Conservation (phyloP, 2,113 vertebrate genomes). For the Rhinoderma darwinii region DNA sequence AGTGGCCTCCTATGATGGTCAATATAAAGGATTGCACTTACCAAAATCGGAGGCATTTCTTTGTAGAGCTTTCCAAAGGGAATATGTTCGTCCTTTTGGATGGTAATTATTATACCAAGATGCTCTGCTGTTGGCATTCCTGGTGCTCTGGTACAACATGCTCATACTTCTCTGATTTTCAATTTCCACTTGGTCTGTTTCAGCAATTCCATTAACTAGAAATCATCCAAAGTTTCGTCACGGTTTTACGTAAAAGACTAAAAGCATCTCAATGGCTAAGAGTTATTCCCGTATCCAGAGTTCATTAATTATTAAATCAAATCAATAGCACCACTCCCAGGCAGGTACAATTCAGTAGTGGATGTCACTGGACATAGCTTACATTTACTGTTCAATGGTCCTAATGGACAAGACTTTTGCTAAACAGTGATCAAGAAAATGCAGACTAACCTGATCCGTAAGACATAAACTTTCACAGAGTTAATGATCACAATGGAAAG, state of each 20-base stretch:
- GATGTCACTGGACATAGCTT: neutral
- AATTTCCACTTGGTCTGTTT: conserved; percentile 9
- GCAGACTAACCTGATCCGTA: neutral
- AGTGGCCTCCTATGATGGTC: neutral
- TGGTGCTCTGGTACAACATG: neutral
- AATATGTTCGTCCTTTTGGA: conserved; percentile 2
- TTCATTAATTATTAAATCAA: conserved; percentile 53
- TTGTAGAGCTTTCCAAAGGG: conserved; percentile 36
- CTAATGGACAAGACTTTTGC: neutral
- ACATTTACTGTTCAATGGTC: neutral
- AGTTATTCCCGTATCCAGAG: conserved; percentile 26
- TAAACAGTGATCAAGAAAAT: neutral
- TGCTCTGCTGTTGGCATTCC: conserved; percentile 1
- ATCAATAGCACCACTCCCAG: conserved; percentile 43
- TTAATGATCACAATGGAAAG: conserved; percentile 1
- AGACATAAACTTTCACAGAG: neutral
- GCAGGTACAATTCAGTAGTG: conserved; percentile 22
- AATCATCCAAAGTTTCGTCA: conserved; percentile 25
- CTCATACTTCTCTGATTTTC: conserved; percentile 13
- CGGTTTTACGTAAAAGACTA: neutral
- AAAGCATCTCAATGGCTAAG: conserved; percentile 34
- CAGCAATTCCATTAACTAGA: conserved; percentile 4
- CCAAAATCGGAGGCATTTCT: conserved; percentile 12
- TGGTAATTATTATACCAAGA: conserved; percentile 14
- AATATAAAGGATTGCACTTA: conserved; percentile 6